Percentiles rank a stretch among this genome's conserved stretches.
These are phyloP conservation scores for Drosophila rellima DNA, from an alignment of 2,888 invertebrate genomes.

Conservation along the genomic window DNA sequence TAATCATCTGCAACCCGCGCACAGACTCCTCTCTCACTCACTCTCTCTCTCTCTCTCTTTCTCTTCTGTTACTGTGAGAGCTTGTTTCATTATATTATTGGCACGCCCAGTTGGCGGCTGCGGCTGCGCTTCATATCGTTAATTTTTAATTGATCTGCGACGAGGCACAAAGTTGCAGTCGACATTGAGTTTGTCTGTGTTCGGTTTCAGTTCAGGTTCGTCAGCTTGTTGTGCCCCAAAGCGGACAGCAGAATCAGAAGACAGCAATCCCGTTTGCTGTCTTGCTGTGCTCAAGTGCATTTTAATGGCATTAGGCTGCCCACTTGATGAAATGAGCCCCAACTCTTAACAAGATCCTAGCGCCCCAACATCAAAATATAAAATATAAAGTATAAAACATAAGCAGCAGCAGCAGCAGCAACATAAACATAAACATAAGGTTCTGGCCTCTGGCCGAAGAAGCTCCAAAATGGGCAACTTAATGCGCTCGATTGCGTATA, in stretches of 20 bases:
- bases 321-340: conserved; percentile 75
- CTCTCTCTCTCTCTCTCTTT: conserved; percentile 12
- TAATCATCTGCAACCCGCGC: conserved; percentile 53
- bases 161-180: conserved; percentile 61
- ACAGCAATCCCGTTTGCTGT: conserved; percentile 29
- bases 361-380: conserved; percentile 58
- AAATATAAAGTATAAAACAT: conserved; percentile 10
- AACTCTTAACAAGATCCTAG: conserved; percentile 83
- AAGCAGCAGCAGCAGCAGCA: conserved; percentile 20
- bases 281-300: conserved; percentile 71
- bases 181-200: conserved; percentile 27
- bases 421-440: conserved; percentile 27
- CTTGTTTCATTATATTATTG: conserved; percentile 85
- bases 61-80: conserved; percentile 39
- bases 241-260: conserved; percentile 3
- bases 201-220: conserved; percentile 54
- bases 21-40: conserved; percentile 33
- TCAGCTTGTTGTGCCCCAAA: conserved; percentile 57
- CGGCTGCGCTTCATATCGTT: conserved; percentile 82
- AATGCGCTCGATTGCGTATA: conserved; percentile 80
- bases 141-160: conserved; percentile 85
- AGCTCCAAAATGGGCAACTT: conserved; percentile 47
- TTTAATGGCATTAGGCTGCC: conserved; percentile 82
- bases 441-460: conserved; percentile 42
- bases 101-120: conserved; percentile 81